Percentiles rank a stretch among this genome's conserved stretches.
phyloP scores from a whole-genome alignment of 2,888 invertebrate species.

The Tetragnatha montana region DNA sequence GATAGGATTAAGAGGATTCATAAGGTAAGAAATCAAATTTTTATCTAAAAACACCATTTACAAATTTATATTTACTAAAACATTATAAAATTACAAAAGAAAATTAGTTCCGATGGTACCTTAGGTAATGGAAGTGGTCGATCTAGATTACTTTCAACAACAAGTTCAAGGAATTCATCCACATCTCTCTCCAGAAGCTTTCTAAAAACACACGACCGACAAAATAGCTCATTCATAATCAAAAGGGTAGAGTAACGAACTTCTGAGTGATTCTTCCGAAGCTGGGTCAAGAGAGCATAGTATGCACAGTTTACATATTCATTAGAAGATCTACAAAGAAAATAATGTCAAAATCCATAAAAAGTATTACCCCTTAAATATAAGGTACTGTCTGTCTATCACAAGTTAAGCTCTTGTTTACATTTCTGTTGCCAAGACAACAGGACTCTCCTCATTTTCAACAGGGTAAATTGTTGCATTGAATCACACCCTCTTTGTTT shows the following conservation, averaged over 20 bases:
- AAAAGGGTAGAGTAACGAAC: conserved; percentile 79
- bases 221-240: conserved; percentile 79
- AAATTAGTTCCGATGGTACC: not conserved
- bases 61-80: too few relatives aligned
- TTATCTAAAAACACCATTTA: too few relatives aligned
- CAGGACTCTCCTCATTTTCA: too few relatives aligned
- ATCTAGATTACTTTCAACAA: conserved; percentile 77
- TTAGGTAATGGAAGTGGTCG: conserved; percentile 79
- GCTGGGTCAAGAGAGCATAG: conserved; percentile 76
- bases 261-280: conserved; percentile 79
- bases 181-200: conserved; percentile 77
- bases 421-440: too few relatives aligned
- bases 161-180: conserved; percentile 77
- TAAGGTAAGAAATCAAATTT: too few relatives aligned
- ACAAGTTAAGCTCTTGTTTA: too few relatives aligned
- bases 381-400: too few relatives aligned
- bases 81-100: not conserved
- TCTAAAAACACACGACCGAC: conserved; percentile 78
- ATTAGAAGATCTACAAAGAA: conserved; percentile 76
- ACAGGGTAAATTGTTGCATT: too few relatives aligned
- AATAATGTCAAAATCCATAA: conserved; percentile 31
- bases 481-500: too few relatives aligned
- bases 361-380: too few relatives aligned
- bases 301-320: conserved; percentile 77
- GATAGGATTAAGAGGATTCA: too few relatives aligned